phyloP scores from a whole-genome alignment of 2,888 invertebrate species.

The Chrysotoxum bicinctum region DNA sequence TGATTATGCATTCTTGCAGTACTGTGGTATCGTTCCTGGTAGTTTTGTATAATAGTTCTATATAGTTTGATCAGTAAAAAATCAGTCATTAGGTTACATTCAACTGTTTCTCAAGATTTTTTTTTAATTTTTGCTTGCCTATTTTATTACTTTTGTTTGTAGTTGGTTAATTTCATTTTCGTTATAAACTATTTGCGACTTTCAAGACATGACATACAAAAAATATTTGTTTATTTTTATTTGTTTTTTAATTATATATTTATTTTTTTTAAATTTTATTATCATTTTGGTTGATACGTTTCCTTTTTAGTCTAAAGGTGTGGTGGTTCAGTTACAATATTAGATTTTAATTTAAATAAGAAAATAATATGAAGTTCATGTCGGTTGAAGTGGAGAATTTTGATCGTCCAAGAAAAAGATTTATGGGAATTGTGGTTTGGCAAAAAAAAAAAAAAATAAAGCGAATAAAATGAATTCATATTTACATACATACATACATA shows the following conservation, averaged over 20 bases:
- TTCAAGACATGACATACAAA: constrained; percentile 45
- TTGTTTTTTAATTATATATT: constrained; percentile 9
- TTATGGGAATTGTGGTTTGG: not conserved
- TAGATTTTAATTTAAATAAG: constrained; percentile 24
- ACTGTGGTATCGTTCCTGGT: constrained; percentile 69
- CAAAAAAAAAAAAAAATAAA: not conserved
- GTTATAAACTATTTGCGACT: constrained; percentile 32
- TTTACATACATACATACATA: not conserved
- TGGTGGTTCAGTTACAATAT: constrained; percentile 67
- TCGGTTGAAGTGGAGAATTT: not conserved
- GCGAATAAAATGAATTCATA: not conserved
- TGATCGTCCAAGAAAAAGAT: not conserved
- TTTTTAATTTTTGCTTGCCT: constrained; percentile 33
- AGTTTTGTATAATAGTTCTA: constrained; percentile 66
- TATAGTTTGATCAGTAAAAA: constrained; percentile 72
- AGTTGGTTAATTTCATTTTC: constrained; percentile 21
- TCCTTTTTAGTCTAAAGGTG: constrained; percentile 56
- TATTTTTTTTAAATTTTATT: constrained; percentile 30
- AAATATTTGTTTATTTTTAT: constrained; percentile 9
- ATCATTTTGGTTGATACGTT: constrained; percentile 55
- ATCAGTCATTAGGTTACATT: constrained; percentile 73
- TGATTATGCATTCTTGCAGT: constrained; percentile 66
- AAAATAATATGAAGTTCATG: not conserved
- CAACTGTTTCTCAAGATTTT: constrained; percentile 65
- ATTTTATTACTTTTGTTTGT: constrained; percentile 14